Percentiles rank a stretch among this genome's conserved stretches.
phyloP scores from a whole-genome alignment of 2,888 invertebrate species.

The Andrena hattorfiana region DNA sequence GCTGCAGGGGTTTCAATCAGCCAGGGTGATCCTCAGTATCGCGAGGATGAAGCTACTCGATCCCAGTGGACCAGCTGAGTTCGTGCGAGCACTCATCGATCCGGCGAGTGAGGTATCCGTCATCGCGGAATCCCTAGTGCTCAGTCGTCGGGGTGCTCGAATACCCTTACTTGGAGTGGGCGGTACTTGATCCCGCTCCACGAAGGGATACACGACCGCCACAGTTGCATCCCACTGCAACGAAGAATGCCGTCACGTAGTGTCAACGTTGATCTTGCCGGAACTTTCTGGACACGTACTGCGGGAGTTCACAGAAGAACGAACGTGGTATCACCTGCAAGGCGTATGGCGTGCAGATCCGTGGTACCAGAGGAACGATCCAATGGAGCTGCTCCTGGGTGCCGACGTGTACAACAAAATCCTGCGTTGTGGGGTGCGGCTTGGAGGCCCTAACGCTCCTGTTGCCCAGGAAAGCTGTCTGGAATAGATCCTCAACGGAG shows the following conservation, averaged over 20 bases:
- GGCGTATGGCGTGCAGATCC: too few relatives aligned
- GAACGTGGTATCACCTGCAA: neutral
- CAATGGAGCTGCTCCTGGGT: neutral
- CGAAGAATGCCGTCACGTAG: neutral
- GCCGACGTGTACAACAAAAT: neutral
- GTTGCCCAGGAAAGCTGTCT: neutral
- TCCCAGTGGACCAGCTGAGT: too few relatives aligned
- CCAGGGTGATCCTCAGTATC: too few relatives aligned
- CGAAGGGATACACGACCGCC: neutral
- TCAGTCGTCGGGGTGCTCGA: too few relatives aligned
- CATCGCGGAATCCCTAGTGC: too few relatives aligned
- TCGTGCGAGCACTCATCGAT: too few relatives aligned
- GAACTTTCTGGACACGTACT: neutral
- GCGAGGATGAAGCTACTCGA: too few relatives aligned
- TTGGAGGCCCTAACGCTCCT: neutral
- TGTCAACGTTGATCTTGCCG: too few relatives aligned
- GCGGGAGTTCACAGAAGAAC: neutral
- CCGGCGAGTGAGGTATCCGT: too few relatives aligned
- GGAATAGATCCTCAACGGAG: constrained; percentile 2
- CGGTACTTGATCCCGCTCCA: too few relatives aligned
- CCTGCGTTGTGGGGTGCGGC: neutral
- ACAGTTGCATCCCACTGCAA: neutral
- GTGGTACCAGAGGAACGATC: neutral
- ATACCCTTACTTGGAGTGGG: too few relatives aligned
- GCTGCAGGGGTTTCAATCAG: too few relatives aligned